phyloP scores from a whole-genome alignment of 2,113 vertebrate species.

The Onychostoma macrolepis region DNA sequence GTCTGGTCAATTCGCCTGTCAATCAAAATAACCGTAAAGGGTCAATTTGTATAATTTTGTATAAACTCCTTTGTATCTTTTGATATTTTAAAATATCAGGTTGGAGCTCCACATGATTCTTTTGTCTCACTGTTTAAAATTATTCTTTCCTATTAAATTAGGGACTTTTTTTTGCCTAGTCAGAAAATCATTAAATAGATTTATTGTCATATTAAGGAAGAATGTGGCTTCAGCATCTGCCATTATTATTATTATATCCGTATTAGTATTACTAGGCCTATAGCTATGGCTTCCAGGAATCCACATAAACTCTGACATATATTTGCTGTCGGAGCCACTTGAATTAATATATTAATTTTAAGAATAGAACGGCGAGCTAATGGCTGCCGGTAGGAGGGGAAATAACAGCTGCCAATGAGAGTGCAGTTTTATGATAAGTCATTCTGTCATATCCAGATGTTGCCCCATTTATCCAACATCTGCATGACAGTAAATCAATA shows the following conservation, averaged over 20 bases:
- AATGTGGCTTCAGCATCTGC: constrained; percentile 23
- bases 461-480: constrained; percentile 64
- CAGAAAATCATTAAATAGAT: constrained; percentile 24
- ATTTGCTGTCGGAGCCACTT: constrained; percentile 30
- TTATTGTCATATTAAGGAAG: constrained; percentile 25
- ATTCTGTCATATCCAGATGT: constrained; percentile 58
- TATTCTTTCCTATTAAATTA: constrained; percentile 15
- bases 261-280: constrained; percentile 28
- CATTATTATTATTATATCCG: neutral
- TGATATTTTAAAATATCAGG: no score
- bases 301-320: constrained; percentile 19
- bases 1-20: no score
- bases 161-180: constrained; percentile 25
- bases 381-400: neutral
- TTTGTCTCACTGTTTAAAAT: neutral
- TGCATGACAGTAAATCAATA: constrained; percentile 66
- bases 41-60: neutral
- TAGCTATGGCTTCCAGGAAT: constrained; percentile 38
- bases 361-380: neutral
- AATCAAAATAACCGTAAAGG: no score
- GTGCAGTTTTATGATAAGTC: constrained; percentile 50
- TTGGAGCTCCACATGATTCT: neutral
- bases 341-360: constrained; percentile 26
- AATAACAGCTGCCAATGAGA: constrained; percentile 38
- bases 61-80: neutral